Evolutionary conservation across 2,797 vertebrate species (phyloP).

Genomic region (Cuniculus paca): DNA sequence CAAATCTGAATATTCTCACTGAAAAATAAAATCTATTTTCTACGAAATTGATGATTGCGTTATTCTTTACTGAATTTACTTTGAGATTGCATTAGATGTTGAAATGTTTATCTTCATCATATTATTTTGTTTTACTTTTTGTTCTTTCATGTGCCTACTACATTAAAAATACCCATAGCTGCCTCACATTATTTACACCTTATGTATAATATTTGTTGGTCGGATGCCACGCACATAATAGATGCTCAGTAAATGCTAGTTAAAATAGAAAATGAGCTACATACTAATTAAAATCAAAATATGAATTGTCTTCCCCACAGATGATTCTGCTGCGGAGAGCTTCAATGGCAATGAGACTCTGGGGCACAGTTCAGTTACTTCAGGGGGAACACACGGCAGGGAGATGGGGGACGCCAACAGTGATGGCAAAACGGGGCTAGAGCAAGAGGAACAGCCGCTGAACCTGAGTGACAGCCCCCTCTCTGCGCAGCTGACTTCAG

Average conservation of each 20-base stretch:
- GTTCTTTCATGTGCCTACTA: neutral
- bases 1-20: neutral
- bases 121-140: neutral
- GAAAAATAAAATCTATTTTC: constrained; percentile 16
- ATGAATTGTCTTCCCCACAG: constrained; percentile 85
- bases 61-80: neutral
- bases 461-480: constrained; percentile 92
- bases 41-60: neutral
- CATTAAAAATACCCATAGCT: neutral
- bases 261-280: constrained; percentile 12
- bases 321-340: constrained; percentile 93
- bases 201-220: neutral
- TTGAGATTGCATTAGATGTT: neutral
- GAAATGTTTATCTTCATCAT: neutral
- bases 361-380: constrained; percentile 89
- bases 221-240: neutral
- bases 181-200: neutral
- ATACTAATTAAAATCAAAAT: constrained; percentile 48
- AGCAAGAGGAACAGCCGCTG: constrained; percentile 92
- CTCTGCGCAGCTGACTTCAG: constrained; percentile 90
- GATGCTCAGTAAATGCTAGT: neutral
- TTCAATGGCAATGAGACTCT: constrained; percentile 92
- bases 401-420: constrained; percentile 90
- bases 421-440: constrained; percentile 90
- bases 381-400: constrained; percentile 90